phyloP scores from a whole-genome alignment of 2,888 invertebrate genomes.

The Tinea semifulvella region DNA sequence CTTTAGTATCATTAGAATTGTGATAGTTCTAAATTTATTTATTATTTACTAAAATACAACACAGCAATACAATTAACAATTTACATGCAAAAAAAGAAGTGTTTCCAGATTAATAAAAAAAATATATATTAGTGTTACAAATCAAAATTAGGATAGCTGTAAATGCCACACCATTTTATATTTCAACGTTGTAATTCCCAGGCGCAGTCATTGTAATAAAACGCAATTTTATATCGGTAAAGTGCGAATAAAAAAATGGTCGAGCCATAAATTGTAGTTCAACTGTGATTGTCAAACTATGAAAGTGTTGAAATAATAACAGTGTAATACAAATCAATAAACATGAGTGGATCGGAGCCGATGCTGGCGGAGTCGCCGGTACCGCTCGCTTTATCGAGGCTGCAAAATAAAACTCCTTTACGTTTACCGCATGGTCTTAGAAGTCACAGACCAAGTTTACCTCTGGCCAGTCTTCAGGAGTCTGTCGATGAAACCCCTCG shows the following conservation, averaged over 20 bases:
- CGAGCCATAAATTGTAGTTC: constrained; percentile 36
- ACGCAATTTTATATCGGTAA: background rate
- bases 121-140: no score
- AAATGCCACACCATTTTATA: constrained; percentile 4
- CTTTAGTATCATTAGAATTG: no score
- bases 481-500: constrained; percentile 50
- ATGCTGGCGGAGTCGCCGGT: constrained; percentile 59
- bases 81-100: no score
- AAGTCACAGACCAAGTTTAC: constrained; percentile 49
- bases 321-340: background rate
- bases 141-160: no score
- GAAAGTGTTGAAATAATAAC: background rate
- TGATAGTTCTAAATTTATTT: no score
- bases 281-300: background rate
- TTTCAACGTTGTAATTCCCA: background rate
- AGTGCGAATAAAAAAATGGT: constrained; percentile 30
- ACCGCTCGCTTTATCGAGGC: constrained; percentile 53
- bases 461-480: constrained; percentile 55
- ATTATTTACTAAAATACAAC: no score
- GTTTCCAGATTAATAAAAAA: no score
- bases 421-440: constrained; percentile 41
- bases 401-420: constrained; percentile 35
- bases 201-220: constrained; percentile 1
- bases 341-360: constrained; percentile 33
- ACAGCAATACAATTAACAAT: no score